A percentile compares a stretch with the other conserved stretches of the same genome.
Evolutionary conservation across 2,888 invertebrate species (phyloP).

Genomic region (Eilema caniola): DNA sequence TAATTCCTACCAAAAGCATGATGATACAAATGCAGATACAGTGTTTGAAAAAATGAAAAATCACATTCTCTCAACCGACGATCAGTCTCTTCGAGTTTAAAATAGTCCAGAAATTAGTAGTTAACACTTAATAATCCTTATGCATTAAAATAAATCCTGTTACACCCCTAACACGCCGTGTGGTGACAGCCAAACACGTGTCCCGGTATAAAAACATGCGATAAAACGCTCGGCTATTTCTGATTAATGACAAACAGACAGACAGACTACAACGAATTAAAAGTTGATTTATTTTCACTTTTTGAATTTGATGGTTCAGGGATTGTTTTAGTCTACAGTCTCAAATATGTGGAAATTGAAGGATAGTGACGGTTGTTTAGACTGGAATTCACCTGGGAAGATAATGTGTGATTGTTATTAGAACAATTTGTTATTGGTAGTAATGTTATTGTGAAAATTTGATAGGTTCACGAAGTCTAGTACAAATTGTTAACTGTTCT

Average conservation of each 20-base stretch:
- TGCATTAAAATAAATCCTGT: conserved; percentile 23
- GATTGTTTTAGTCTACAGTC: conserved; percentile 22
- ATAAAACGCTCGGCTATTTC: conserved; percentile 63
- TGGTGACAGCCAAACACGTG: conserved; percentile 81
- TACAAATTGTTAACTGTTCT: neutral
- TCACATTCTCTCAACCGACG: neutral
- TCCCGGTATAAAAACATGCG: conserved; percentile 75
- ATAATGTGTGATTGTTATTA: neutral
- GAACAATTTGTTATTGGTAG: neutral
- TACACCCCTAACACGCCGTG: conserved; percentile 47
- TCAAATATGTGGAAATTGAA: conserved; percentile 4
- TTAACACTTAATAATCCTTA: conserved; percentile 12
- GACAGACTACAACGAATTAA: conserved; percentile 41
- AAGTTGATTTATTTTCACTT: conserved; percentile 49
- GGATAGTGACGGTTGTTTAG: conserved; percentile 9
- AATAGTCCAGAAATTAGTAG: neutral
- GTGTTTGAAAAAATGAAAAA: neutral
- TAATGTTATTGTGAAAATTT: neutral
- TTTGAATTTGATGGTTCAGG: conserved; percentile 33
- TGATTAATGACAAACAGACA: conserved; percentile 59
- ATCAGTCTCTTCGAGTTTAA: neutral
- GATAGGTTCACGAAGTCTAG: neutral
- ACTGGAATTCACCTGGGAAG: neutral
- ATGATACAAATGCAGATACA: no score
- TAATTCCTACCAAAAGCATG: no score